Base-by-base conservation (phyloP, 1,140 invertebrate genomes). In the Trichoplusia ni region DNA sequence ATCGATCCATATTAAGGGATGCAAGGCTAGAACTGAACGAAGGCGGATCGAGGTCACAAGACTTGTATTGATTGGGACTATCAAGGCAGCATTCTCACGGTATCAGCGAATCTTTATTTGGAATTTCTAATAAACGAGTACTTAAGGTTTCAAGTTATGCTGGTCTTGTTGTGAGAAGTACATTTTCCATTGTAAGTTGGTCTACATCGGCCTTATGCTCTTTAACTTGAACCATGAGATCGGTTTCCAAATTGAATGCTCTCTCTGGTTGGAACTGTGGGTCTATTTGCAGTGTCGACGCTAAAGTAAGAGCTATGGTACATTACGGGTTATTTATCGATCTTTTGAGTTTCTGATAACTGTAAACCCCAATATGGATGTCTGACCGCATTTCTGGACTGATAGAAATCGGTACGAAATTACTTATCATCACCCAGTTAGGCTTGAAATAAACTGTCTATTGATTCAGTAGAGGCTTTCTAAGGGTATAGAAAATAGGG, bases 1-100 rank as follows among this genome's bases (percentile, higher is more conserved):
- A 33, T 29, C 51, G 25, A 9, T 42, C 62, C 62, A 58, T 65
- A 65, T 65, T 65, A 65, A 58, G 63, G 63, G 63, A 25, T 47
- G 63, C 42, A 65, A 65, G 63, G 63, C 33, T 35, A 37, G 46
- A 49, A 31, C 21, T 51, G 25, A 31, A 46, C 18, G 54, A 40
- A 40, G 64, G 56, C 40, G 31, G 14, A 33, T 25, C 61, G 40
- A 64, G 61, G 61, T 46, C 51, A 38, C 5, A 4, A 31, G 46
- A 31, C 46, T 31, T 2, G 46, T 60, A 60, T 60, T 47, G 40
- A 60, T 60, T 46, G 56, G 54, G 54, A 58, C 37, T 58, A 58
- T 58, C 38, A 58, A 42, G 38, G 29, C 49, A 37, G 49, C 56
- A 47, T 60, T 60, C 56, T 27, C 56, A 60, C 56, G 56, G 40